A percentile compares a stretch with the other conserved stretches of the same genome.
These are phyloP conservation scores for Rhyacichthys aspro DNA, from an alignment of 2,797 vertebrate species.

Conservation along the genomic window DNA sequence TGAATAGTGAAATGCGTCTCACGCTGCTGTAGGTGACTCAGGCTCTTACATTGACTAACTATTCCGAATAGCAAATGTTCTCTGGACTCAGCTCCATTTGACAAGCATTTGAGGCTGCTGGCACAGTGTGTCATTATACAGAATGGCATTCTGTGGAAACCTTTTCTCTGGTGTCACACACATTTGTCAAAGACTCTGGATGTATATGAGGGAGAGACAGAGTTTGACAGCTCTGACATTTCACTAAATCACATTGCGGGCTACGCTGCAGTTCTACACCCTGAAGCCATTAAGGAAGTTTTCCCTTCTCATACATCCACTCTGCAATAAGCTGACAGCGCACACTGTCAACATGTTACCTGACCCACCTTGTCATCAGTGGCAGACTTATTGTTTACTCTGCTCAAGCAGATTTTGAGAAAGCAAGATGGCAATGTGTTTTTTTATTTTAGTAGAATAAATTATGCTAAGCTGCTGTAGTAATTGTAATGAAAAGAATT, in stretches of 20 bases:
- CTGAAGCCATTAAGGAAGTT: constrained; percentile 59
- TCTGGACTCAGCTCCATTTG: constrained; percentile 45
- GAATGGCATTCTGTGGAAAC: constrained; percentile 63
- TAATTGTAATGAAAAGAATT: not conserved
- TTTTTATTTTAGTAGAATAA: not conserved
- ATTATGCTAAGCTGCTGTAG: not conserved
- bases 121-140: constrained; percentile 60
- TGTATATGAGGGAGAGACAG: constrained; percentile 54
- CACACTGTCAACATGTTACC: constrained; percentile 58
- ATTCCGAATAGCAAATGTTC: constrained; percentile 40
- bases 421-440: constrained; percentile 11
- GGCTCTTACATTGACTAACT: constrained; percentile 34
- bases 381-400: constrained; percentile 47
- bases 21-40: constrained; percentile 38
- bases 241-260: constrained; percentile 64
- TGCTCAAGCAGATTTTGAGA: constrained; percentile 3
- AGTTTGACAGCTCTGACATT: constrained; percentile 72
- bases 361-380: constrained; percentile 45
- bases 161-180: constrained; percentile 62
- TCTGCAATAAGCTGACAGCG: constrained; percentile 59
- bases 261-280: constrained; percentile 45
- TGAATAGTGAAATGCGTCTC: constrained; percentile 22
- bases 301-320: constrained; percentile 53
- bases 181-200: constrained; percentile 67
- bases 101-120: constrained; percentile 46